Evolutionary conservation across 2,797 vertebrate species (phyloP).

Genomic region (Eulemur albifrons): DNA sequence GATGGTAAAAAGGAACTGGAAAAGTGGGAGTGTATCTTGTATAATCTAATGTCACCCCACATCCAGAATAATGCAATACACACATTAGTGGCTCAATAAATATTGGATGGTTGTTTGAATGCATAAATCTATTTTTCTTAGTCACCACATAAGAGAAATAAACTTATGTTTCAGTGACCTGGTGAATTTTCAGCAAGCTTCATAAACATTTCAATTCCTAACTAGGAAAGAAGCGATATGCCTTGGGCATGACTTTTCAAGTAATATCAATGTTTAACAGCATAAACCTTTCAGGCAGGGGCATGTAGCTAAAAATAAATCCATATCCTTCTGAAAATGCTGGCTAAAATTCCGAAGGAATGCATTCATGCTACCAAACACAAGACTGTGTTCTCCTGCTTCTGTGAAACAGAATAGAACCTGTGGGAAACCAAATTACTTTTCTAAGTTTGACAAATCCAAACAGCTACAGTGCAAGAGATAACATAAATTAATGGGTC

Average conservation of each 20-base stretch:
- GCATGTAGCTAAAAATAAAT: constrained; percentile 72
- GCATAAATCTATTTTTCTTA: constrained; percentile 45
- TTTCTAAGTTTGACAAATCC: constrained; percentile 58
- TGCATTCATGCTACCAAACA: not conserved
- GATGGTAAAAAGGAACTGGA: not conserved
- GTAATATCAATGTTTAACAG: constrained; percentile 56
- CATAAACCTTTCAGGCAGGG: constrained; percentile 56
- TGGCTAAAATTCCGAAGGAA: constrained; percentile 48
- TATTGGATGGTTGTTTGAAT: constrained; percentile 6
- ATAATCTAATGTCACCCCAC: not conserved
- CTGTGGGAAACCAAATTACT: constrained; percentile 55
- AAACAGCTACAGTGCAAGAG: constrained; percentile 14
- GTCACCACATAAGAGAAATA: constrained; percentile 33
- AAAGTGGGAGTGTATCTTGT: not conserved
- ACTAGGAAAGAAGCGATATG: constrained; percentile 48
- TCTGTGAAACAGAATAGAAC: constrained; percentile 45
- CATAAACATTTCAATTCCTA: constrained; percentile 53
- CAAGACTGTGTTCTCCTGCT: constrained; percentile 38
- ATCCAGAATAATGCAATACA: not conserved
- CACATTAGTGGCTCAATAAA: constrained; percentile 26
- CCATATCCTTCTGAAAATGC: constrained; percentile 44
- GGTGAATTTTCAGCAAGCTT: constrained; percentile 51
- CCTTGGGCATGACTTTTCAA: constrained; percentile 65
- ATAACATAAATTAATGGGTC: constrained; percentile 35
- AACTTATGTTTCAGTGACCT: constrained; percentile 28